Evolutionary conservation across 2,797 vertebrate species (phyloP).

Genomic region (Ataeniobius toweri): DNA sequence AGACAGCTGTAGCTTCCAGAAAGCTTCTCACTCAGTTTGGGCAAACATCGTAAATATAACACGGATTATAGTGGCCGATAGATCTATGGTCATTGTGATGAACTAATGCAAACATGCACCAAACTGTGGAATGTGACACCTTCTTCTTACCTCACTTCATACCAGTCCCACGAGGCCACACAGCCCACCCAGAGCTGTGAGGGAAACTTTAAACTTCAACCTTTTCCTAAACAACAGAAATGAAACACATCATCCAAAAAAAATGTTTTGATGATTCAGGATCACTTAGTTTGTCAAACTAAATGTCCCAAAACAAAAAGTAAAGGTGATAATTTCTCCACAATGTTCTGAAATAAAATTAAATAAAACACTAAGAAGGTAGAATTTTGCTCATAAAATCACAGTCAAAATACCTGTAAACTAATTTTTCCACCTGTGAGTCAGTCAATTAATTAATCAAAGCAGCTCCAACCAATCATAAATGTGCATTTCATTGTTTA

Average conservation of each 20-base stretch:
- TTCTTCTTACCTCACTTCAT: slow-evolving; percentile 73
- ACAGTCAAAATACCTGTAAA: not conserved
- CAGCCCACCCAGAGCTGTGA: slow-evolving; percentile 60
- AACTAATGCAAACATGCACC: slow-evolving; percentile 67
- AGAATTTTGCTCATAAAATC: not conserved
- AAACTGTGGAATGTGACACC: slow-evolving; percentile 85
- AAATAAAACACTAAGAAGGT: not conserved
- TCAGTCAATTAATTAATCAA: not conserved
- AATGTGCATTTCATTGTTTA: not conserved
- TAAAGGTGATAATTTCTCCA: not conserved
- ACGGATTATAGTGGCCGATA: slow-evolving; percentile 4
- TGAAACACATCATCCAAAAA: too few species aligned
- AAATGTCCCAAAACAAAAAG: not conserved
- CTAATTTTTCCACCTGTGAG: not conserved
- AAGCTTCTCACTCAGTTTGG: not conserved
- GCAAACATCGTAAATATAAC: not conserved
- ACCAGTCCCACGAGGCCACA: slow-evolving; percentile 58
- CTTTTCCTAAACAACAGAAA: not conserved
- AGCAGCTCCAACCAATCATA: not conserved
- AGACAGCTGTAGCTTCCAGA: not conserved
- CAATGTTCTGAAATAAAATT: not conserved
- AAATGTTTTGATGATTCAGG: not conserved
- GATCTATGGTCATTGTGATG: slow-evolving; percentile 43
- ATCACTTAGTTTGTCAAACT: not conserved
- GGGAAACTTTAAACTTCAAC: slow-evolving; percentile 32